phyloP scores from a whole-genome alignment of 2,113 vertebrate species.

The Corapipo altera region DNA sequence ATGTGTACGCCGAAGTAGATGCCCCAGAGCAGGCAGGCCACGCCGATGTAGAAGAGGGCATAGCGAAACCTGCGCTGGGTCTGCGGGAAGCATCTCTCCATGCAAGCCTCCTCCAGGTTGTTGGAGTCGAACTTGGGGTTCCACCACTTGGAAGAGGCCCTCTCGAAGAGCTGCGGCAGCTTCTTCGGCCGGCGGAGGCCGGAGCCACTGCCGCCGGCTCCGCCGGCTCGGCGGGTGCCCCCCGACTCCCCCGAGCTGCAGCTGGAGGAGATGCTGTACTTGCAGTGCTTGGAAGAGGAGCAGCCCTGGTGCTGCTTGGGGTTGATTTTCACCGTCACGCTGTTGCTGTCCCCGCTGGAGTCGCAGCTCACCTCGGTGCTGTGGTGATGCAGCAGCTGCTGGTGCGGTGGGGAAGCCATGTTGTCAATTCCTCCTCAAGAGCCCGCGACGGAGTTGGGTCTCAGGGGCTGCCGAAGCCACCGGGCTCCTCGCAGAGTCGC shows the following conservation, averaged over 20 bases:
- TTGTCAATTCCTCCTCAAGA: conserved; percentile 57
- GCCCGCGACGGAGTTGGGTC: conserved; percentile 13
- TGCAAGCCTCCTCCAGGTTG: conserved; percentile 93
- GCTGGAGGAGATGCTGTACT: conserved; percentile 95
- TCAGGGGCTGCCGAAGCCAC: neutral
- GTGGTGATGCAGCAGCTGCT: conserved; percentile 87
- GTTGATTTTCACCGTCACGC: conserved; percentile 84
- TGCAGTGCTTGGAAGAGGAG: conserved; percentile 83
- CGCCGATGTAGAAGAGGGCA: conserved; percentile 89
- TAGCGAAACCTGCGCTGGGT: conserved; percentile 94
- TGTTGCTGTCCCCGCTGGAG: conserved; percentile 86
- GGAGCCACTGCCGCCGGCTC: conserved; percentile 8
- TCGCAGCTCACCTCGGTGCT: conserved; percentile 93
- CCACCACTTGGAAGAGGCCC: conserved; percentile 95
- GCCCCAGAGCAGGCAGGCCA: conserved; percentile 88
- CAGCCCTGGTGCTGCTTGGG: conserved; percentile 79
- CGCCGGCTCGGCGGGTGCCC: conserved; percentile 68
- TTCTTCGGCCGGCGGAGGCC: conserved; percentile 73
- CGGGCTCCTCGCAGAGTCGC: neutral
- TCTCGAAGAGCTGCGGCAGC: conserved; percentile 92
- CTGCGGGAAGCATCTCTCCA: conserved; percentile 95
- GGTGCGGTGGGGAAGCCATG: conserved; percentile 90
- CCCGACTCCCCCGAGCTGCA: conserved; percentile 90
- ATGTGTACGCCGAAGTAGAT: conserved; percentile 86
- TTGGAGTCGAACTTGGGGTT: conserved; percentile 95